Conservation (phyloP, 2,797 vertebrate genomes). For the Thripadectes ignobilis region DNA sequence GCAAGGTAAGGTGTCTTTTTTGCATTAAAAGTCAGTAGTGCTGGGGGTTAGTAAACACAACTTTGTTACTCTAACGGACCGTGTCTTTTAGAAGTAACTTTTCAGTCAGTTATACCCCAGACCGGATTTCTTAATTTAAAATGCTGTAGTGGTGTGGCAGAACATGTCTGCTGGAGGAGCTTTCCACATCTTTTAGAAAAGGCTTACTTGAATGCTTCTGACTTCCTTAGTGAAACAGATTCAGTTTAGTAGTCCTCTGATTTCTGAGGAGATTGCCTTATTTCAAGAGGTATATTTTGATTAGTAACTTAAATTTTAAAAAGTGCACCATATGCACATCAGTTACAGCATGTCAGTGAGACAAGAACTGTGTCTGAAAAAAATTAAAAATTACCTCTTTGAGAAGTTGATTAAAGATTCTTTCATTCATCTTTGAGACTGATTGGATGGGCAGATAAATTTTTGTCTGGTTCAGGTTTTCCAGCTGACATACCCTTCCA, state of each 20-base stretch:
- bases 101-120: not conserved
- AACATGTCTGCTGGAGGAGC: not conserved
- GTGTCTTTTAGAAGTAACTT: not conserved
- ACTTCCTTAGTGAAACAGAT: not conserved
- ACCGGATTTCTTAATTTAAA: not conserved
- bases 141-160: not conserved
- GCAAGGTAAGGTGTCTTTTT: conserved; percentile 84
- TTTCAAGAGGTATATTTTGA: not conserved
- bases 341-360: not conserved
- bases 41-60: not conserved
- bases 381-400: not conserved
- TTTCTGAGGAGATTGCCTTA: not conserved
- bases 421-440: not conserved
- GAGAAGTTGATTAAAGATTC: fast-evolving
- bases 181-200: not conserved
- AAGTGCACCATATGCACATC: fast-evolving
- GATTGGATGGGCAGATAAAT: not conserved
- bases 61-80: not conserved
- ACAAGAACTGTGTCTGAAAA: not conserved
- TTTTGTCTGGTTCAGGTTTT: not conserved
- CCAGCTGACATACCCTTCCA: not conserved
- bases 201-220: not conserved
- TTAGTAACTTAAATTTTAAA: not conserved
- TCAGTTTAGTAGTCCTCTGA: not conserved
- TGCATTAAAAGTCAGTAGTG: not conserved